phyloP scores from a whole-genome alignment of 1,140 invertebrate species.

The Gryon sp. region DNA sequence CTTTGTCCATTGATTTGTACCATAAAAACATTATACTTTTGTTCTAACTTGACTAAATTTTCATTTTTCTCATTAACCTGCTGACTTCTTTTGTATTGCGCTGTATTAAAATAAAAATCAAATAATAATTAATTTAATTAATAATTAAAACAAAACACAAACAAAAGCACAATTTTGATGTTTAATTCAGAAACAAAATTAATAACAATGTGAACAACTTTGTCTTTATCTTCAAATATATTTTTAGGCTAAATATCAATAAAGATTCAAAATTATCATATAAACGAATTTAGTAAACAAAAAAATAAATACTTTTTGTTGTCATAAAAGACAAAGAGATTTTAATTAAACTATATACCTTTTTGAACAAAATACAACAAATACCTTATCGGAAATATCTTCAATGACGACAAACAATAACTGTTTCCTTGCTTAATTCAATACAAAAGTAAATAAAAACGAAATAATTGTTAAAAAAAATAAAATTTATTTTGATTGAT shows the following conservation, averaged over 20 bases:
- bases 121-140: neutral
- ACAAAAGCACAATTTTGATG: neutral
- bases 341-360: no score
- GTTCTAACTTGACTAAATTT: slow-evolving; percentile 44
- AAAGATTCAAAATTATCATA: no score
- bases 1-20: slow-evolving; percentile 82
- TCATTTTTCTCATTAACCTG: slow-evolving; percentile 18
- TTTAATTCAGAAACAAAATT: neutral
- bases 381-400: neutral
- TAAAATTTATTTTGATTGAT: no score
- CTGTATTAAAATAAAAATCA: neutral
- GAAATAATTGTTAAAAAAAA: neutral
- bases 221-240: no score
- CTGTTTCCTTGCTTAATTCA: no score
- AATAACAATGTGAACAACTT: neutral
- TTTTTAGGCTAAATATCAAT: no score
- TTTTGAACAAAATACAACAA: neutral
- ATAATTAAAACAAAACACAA: neutral
- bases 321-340: no score
- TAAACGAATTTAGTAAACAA: no score
- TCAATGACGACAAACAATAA: neutral
- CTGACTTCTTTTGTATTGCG: no score
- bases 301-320: no score
- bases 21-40: slow-evolving; percentile 32
- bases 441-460: no score